phyloP scores from a whole-genome alignment of 2,888 invertebrate species.

The Limenitis camilla region DNA sequence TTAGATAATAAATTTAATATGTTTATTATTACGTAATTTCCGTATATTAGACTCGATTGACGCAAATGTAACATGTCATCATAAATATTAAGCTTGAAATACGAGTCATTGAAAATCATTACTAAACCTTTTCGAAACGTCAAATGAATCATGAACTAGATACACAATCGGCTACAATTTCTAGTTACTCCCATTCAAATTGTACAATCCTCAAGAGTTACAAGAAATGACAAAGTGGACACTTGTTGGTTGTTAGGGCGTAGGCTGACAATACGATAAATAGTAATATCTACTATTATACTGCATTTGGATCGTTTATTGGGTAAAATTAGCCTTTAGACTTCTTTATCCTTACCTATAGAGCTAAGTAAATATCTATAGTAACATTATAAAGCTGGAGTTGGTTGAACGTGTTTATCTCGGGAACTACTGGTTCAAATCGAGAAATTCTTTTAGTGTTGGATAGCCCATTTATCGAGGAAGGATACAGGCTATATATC shows the following conservation, averaged over 20 bases:
- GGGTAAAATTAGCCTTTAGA: not conserved
- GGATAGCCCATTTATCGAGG: too few species aligned
- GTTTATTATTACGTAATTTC: not conserved
- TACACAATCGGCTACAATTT: slow-evolving; percentile 23
- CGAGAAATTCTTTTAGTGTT: too few species aligned
- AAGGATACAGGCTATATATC: too few species aligned
- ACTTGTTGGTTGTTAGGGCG: slow-evolving; percentile 11
- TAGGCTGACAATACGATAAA: slow-evolving; percentile 15
- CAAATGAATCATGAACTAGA: slow-evolving; percentile 24
- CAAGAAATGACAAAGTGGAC: slow-evolving; percentile 18
- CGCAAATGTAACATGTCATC: slow-evolving; percentile 7
- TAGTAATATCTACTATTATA: slow-evolving; percentile 11
- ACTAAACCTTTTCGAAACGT: slow-evolving; percentile 18
- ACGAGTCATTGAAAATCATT: slow-evolving; percentile 14
- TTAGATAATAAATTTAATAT: not conserved
- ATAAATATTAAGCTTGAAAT: slow-evolving; percentile 11
- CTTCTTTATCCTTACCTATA: not conserved
- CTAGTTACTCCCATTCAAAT: slow-evolving; percentile 19
- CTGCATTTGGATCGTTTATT: slow-evolving; percentile 9
- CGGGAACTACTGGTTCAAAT: too few species aligned
- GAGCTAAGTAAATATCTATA: too few species aligned
- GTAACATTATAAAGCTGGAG: too few species aligned
- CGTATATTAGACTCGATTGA: not conserved
- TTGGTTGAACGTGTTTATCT: too few species aligned
- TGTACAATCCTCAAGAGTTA: slow-evolving; percentile 16